Conservation (phyloP, 2,797 vertebrate genomes). For the Mormyrus proboscirostris region DNA sequence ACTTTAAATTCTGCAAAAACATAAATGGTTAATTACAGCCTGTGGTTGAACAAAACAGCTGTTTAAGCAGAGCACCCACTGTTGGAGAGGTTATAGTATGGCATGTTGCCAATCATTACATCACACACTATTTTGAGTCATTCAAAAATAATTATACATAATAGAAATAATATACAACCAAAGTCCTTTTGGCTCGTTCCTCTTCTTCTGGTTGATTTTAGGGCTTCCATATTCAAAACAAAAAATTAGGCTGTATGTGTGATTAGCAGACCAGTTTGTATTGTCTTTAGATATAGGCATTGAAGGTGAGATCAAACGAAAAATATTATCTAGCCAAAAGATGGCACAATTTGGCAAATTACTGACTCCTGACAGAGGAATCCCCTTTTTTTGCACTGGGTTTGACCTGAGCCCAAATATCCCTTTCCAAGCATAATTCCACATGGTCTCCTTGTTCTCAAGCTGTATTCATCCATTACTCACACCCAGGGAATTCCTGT, state of each 20-base stretch:
- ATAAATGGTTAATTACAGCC: background rate
- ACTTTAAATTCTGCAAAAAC: constrained; percentile 14
- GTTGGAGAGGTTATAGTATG: background rate
- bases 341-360: constrained; percentile 8
- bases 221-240: background rate
- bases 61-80: constrained; percentile 6
- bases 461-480: background rate
- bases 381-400: background rate
- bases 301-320: constrained; percentile 8
- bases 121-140: constrained; percentile 5
- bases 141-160: constrained; percentile 7
- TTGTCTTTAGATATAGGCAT: constrained; percentile 13
- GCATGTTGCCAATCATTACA: background rate
- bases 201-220: constrained; percentile 2
- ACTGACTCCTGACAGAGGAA: constrained; percentile 4
- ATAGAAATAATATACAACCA: background rate
- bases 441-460: background rate
- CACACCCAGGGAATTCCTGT: background rate
- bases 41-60: background rate
- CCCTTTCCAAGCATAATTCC: background rate
- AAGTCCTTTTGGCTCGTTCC: background rate
- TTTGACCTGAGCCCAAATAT: constrained; percentile 15
- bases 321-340: background rate
- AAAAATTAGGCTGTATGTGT: background rate
- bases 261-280: background rate